Base-by-base conservation (phyloP, 2,797 vertebrate genomes). In the Cossypha niveicapilla region DNA sequence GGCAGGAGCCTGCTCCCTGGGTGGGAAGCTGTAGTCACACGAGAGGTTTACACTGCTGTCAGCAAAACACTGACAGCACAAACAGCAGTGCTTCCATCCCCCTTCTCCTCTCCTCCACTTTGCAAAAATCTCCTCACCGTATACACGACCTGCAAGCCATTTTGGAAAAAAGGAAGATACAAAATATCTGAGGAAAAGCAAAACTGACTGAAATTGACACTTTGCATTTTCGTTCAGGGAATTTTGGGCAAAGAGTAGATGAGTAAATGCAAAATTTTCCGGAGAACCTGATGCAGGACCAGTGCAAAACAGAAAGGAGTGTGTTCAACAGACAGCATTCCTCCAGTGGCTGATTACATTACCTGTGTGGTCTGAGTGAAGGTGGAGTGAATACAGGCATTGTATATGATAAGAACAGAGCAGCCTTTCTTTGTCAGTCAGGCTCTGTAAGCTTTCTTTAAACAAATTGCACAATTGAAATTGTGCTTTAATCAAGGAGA, bases 341-440 rank as follows among this genome's bases (percentile, higher is more conserved):
- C 74, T 91, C 11, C 50, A 28, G 41, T 0, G 0, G 32, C 45
- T 89, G 92, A 79, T 90, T 77, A 54, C 35, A 65, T 92, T 93
- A 96, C 94, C 94, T 96, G 67, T 71, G 77, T 79, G 71, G 86
- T 86, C 83, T 85, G 39, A 89, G 88, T 58, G 85, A 76, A 92
- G 86, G 71, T 93, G 82, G 63, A 79, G 65, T 82, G 86, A 94
- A 94, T 77, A 42, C 45, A 85, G 63, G 74, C 84, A 91, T 74
- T 95, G 90, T 88, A 12, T 17, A 12, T 1, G 42, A 51, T 87
- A 87, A 87, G 88, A 95, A 95, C 80, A 94, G 84, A 92, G 48
- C 39, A 84, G 70, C 71, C 83, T 95, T 94, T 94, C 89, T 95
- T 94, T 74, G 57, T 48, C 45, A 76, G 67, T 30, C 48, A 77